Percentiles rank a stretch among this genome's conserved stretches.
phyloP scores from a whole-genome alignment of 2,797 vertebrate species.

The Aulostomus chinensis region DNA sequence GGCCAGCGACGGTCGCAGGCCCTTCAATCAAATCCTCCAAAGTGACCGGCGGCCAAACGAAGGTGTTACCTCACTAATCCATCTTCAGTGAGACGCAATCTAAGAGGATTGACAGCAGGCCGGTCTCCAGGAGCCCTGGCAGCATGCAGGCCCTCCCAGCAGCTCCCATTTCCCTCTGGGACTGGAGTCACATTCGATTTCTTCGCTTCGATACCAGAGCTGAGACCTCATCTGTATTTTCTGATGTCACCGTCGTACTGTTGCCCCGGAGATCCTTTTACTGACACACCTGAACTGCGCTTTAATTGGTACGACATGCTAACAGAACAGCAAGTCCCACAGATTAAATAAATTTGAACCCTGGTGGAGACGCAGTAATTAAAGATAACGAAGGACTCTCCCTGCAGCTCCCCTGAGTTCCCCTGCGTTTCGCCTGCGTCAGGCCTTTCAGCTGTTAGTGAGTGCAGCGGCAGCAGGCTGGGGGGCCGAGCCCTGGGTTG shows the following conservation, averaged over 20 bases:
- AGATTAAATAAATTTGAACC: constrained; percentile 77
- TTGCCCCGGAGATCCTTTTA: constrained; percentile 61
- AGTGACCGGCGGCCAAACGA: constrained; percentile 74
- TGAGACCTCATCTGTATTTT: too few relatives aligned
- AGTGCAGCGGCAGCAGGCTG: too few relatives aligned
- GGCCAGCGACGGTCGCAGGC: constrained; percentile 49
- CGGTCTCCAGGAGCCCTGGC: constrained; percentile 58
- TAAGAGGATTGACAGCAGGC: constrained; percentile 84
- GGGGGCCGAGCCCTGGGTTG: too few relatives aligned
- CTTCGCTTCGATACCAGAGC: too few relatives aligned
- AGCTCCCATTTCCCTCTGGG: neutral
- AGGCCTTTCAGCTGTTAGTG: constrained; percentile 68
- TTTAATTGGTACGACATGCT: constrained; percentile 77
- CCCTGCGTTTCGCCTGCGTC: constrained; percentile 68
- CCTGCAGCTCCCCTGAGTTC: constrained; percentile 63
- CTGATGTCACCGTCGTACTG: too few relatives aligned
- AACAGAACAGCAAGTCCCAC: constrained; percentile 52
- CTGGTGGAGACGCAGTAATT: constrained; percentile 77
- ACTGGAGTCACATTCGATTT: too few relatives aligned
- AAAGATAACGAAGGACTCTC: constrained; percentile 80
- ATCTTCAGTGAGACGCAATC: constrained; percentile 72
- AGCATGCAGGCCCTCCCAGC: constrained; percentile 9
- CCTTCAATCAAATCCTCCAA: constrained; percentile 77
- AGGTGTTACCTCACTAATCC: constrained; percentile 79
- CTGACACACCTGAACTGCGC: constrained; percentile 35